Conservation (phyloP, 2,888 invertebrate species). For the Polietes domitor region DNA sequence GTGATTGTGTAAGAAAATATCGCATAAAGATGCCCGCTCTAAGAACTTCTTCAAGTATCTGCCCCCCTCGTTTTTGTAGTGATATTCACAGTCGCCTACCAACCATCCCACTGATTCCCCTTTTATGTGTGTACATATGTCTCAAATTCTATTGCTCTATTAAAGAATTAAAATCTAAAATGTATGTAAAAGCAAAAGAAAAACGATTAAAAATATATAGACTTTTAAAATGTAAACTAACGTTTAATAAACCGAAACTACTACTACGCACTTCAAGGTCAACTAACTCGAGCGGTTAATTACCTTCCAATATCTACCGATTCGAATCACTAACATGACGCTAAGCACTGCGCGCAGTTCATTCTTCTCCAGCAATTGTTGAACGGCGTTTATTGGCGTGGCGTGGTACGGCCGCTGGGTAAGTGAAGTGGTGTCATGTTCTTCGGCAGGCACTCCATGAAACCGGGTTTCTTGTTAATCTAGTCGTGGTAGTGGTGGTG, state of each 20-base stretch:
- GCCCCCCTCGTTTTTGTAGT: neutral
- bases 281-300: slow-evolving; percentile 76
- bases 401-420: neutral
- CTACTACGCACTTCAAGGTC: slow-evolving; percentile 72
- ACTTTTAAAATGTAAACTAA: slow-evolving; percentile 1
- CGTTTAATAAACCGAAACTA: neutral
- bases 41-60: no score
- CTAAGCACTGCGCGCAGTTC: neutral
- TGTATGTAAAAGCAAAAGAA: neutral
- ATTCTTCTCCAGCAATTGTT: neutral
- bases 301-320: slow-evolving; percentile 70
- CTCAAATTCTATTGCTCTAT: neutral
- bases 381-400: neutral
- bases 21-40: no score
- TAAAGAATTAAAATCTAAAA: neutral
- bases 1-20: no score
- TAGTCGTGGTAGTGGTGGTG: neutral
- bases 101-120: neutral
- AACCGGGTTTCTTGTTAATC: neutral
- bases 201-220: neutral
- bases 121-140: no score
- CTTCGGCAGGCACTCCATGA: neutral
- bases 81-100: no score
- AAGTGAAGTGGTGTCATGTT: neutral
- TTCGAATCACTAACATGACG: neutral